These are phyloP conservation scores for Ambastaia sidthimunki DNA, from an alignment of 2,797 vertebrate species.

Conservation along the genomic window DNA sequence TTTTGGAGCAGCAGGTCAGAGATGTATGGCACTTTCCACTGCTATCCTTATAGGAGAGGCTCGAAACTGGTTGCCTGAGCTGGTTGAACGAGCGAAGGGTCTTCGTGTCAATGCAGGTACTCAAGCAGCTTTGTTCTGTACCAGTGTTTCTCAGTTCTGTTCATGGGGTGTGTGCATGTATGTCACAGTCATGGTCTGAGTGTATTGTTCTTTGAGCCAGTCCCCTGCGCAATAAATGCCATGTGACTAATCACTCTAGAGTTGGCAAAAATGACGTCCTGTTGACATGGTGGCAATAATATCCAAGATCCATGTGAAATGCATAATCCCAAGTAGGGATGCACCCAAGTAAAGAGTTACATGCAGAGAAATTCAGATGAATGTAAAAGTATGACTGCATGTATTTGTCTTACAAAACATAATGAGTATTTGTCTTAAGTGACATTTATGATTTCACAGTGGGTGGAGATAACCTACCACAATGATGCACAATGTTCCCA, in stretches of 20 bases:
- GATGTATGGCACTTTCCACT: conserved; percentile 96
- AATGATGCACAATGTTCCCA: neutral
- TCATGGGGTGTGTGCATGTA: neutral
- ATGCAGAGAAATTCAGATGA: neutral
- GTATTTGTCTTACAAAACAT: no score
- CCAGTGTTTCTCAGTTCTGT: neutral
- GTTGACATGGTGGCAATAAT: no score
- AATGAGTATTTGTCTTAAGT: no score
- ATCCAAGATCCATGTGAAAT: no score
- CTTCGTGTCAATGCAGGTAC: conserved; percentile 93
- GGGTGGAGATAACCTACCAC: no score
- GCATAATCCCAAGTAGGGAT: neutral
- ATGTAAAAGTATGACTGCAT: no score
- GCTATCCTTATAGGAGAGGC: conserved; percentile 92
- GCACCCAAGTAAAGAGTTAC: neutral
- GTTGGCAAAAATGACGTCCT: no score
- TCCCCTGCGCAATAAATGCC: neutral
- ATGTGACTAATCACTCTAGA: neutral
- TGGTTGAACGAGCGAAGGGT: conserved; percentile 89
- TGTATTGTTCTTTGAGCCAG: neutral
- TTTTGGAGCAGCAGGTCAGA: conserved; percentile 95
- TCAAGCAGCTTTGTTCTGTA: neutral
- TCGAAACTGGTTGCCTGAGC: conserved; percentile 89
- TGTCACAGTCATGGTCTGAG: neutral
- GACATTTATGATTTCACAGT: no score